Base-by-base conservation (phyloP, 2,113 vertebrate species). In the Tamias sibiricus region DNA sequence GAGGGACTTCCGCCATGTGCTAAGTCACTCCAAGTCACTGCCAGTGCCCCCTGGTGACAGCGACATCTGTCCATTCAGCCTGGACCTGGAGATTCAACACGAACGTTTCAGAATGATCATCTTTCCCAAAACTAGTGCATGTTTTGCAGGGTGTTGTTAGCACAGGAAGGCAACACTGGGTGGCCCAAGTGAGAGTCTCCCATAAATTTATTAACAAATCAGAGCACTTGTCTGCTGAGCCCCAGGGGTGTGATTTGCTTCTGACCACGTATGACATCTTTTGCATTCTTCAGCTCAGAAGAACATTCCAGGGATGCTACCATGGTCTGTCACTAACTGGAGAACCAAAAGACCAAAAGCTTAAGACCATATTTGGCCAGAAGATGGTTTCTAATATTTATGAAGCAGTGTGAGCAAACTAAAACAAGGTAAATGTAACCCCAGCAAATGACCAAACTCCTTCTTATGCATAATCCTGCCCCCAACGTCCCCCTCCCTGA, bases 281-380 rank as follows among this genome's bases (percentile, higher is more conserved):
- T 84, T 64, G 64, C 82, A 97, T 93, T 95, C 86, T 94, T 93
- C 47, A 8, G 69, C 96, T 91, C 76, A 71, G 81, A 87, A 95
- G 59, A 94, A 94, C 77, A 97, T 97, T 97, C 94, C 93, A 91
- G 72, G 64, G 90, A 95, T 91, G 69, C 28, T 91, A 74, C 77
- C 85, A 26, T 37, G 47, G 89, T 69, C 93, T 93, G 94, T 88
- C 86, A 89, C 47, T 93, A 94, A 94, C 40, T 69, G 20, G 49
- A 95, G 85, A 93, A 94, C 30, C 77, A 84, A 94, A 95, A 93
- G 68, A 72, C 54, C 72, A 94, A 96, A 93, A 86, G 95, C 86
- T 95, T 95, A 74, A 97, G 52, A 83, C 91, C 69, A 69, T 92
- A 93, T 95, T 97, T 94, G 91, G 68, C 89, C 86, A 89, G 85